Conservation (phyloP, 1,140 invertebrate genomes). For the Stegodyphus mimosarum region DNA sequence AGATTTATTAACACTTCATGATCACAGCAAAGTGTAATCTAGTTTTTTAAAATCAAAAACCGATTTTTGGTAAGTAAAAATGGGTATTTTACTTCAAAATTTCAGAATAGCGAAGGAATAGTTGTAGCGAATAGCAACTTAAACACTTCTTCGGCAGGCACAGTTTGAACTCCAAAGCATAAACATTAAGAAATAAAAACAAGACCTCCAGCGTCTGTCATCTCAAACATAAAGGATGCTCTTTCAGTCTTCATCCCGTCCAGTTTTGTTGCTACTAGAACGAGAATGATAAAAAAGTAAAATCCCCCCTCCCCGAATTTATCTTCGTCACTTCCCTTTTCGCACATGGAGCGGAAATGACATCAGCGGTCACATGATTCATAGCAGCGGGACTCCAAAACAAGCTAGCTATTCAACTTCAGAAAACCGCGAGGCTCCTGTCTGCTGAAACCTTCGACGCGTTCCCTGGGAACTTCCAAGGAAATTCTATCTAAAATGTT, state of each 20-base stretch:
- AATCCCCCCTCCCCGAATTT: neutral
- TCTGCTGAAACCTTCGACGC: no score
- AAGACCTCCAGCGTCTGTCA: neutral
- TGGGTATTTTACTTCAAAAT: no score
- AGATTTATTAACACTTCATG: no score
- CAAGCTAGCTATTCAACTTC: constrained; percentile 12
- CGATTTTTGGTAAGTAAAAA: no score
- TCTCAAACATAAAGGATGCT: neutral
- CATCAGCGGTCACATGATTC: constrained; percentile 35
- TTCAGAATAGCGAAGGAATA: no score
- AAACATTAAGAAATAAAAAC: neutral
- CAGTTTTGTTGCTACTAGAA: neutral
- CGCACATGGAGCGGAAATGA: constrained; percentile 41
- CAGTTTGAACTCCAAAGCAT: neutral
- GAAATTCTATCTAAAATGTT: no score
- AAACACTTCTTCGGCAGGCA: no score
- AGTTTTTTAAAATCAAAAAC: no score
- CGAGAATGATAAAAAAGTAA: neutral
- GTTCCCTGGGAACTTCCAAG: no score
- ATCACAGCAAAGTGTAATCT: no score
- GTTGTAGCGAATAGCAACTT: no score
- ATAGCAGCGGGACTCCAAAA: constrained; percentile 41
- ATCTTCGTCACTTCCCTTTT: constrained; percentile 13
- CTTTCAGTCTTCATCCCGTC: neutral
- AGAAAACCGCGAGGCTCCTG: neutral